These are phyloP conservation scores for Parnassius apollo DNA, from an alignment of 2,888 invertebrate species.

Conservation along the genomic window DNA sequence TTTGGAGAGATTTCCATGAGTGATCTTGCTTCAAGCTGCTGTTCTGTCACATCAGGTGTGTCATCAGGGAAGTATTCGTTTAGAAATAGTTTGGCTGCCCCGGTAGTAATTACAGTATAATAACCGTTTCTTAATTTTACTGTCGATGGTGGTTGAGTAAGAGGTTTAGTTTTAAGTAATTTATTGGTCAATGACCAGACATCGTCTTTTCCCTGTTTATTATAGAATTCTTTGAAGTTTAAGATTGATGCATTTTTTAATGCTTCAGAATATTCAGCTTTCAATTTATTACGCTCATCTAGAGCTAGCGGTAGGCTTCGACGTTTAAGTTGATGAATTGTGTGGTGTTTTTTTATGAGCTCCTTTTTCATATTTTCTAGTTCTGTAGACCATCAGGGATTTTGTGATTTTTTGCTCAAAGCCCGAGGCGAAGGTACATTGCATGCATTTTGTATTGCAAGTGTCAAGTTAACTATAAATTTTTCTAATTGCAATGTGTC, in stretches of 20 bases:
- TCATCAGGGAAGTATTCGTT: slow-evolving; percentile 29
- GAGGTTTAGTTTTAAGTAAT: too few relatives aligned
- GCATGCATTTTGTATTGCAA: not conserved
- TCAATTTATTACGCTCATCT: too few relatives aligned
- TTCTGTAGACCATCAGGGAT: slow-evolving; percentile 27
- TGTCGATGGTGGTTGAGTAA: slow-evolving; percentile 28
- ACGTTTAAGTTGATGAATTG: not conserved
- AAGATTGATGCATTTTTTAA: too few relatives aligned
- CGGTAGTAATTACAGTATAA: slow-evolving; percentile 19
- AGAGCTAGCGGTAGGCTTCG: too few relatives aligned
- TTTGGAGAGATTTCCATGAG: not conserved
- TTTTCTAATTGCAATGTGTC: not conserved
- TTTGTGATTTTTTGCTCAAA: not conserved
- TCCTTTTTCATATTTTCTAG: slow-evolving; percentile 16
- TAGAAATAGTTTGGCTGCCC: slow-evolving; percentile 29
- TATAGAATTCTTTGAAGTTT: too few relatives aligned
- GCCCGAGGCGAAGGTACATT: not conserved
- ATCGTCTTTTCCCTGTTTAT: too few relatives aligned
- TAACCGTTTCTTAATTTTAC: slow-evolving; percentile 15
- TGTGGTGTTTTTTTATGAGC: slow-evolving; percentile 24
- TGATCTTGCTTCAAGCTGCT: not conserved
- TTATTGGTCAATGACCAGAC: too few relatives aligned
- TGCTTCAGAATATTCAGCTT: too few relatives aligned
- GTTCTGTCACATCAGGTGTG: not conserved
- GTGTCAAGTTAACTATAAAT: not conserved